phyloP scores from a whole-genome alignment of 2,797 vertebrate genomes.

The Carapus acus region DNA sequence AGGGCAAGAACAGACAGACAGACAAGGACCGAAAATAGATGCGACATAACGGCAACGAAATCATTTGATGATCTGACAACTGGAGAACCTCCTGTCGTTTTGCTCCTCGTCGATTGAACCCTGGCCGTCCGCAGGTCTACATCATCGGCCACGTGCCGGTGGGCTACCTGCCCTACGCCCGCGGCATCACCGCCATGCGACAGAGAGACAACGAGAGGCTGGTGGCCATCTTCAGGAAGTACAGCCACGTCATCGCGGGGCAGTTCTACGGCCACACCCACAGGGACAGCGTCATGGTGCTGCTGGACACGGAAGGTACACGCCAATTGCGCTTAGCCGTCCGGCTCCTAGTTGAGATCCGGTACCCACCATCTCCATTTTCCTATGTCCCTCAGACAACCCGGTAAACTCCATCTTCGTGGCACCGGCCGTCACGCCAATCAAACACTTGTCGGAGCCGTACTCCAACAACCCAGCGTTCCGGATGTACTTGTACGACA shows the following conservation, averaged over 20 bases:
- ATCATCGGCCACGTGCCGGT: slow-evolving; percentile 90
- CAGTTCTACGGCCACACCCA: slow-evolving; percentile 97
- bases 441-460: slow-evolving; percentile 66
- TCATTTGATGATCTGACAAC: too few species aligned
- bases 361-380: background rate
- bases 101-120: too few species aligned
- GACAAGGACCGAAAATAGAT: too few species aligned
- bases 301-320: slow-evolving; percentile 81
- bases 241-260: slow-evolving; percentile 79
- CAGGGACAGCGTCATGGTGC: slow-evolving; percentile 89
- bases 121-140: slow-evolving; percentile 72
- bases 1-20: too few species aligned
- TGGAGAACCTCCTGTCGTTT: too few species aligned
- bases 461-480: slow-evolving; percentile 89
- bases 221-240: slow-evolving; percentile 80
- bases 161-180: slow-evolving; percentile 80
- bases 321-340: too few species aligned
- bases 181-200: slow-evolving; percentile 73
- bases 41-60: too few species aligned
- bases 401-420: slow-evolving; percentile 87
- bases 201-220: slow-evolving; percentile 79
- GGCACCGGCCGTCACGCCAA: slow-evolving; percentile 89
- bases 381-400: slow-evolving; percentile 62
- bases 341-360: too few species aligned
- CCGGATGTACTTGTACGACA: slow-evolving; percentile 81